Evolutionary conservation across 2,888 invertebrate genomes (phyloP), one percentile per base, ranked within the genome.

Genomic region (Ophion ellenae): DNA sequence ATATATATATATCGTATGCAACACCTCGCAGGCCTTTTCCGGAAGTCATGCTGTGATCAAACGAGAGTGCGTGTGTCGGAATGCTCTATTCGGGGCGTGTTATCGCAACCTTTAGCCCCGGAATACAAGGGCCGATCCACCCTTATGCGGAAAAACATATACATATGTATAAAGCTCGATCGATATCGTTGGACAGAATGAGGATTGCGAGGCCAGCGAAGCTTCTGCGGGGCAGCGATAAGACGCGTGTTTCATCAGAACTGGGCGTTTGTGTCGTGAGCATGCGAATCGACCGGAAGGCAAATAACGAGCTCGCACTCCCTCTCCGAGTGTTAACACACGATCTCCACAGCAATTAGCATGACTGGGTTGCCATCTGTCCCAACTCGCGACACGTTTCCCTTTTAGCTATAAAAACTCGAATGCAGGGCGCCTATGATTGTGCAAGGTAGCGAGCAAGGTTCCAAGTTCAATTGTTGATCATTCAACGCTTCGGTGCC

Each of bases 231-330:
- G 66, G 83, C 83, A 59, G 86, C 70, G 86, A 86, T 86, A 86
- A 83, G 86, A 83, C 86, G 81, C 59, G 78, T 61, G 83, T 70
- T 66, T 70, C 83, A 85, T 78, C 28, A 61, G 28, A 67, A 74
- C 57, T 20, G 17, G 14, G 6, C 17, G 40, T 45, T 59, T 40
- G 24, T 32, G 59, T 71, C 63, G 64, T 79, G 66, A 64, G 40
- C 67, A 36, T 69, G 76, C 57, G 69, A 61, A 74, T 74, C 80
- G 45, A 67, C 80, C 75, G 73, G 69, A 74, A 81, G 73, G 47
- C 71, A 69, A 82, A 75, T 63, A 76, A 71, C 75, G 36, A 73
- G 57, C 64, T 63, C 57, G 28, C 24, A 24, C n/a, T n/a, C 7
- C 53, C 32, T 69, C 24, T 20, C 3, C 36, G 70, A 70, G 61